Conservation (phyloP, 1,140 invertebrate genomes). For the Meloidogyne hapla region DNA sequence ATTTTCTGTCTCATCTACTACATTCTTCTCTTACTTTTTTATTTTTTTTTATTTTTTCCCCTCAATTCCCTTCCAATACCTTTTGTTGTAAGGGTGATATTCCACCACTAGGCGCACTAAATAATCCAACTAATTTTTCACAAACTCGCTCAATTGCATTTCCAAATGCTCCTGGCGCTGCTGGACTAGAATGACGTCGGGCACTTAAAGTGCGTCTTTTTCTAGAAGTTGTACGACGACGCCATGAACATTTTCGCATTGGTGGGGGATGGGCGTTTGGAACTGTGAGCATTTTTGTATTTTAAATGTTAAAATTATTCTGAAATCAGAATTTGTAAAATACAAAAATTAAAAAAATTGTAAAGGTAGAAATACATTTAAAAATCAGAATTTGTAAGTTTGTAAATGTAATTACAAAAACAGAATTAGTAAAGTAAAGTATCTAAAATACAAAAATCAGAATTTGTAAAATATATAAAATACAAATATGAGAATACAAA, state of each 20-base stretch:
- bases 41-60: neutral
- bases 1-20: neutral
- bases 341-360: too few species aligned
- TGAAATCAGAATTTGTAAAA: neutral
- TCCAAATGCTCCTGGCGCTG: conserved; percentile 8
- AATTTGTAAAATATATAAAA: too few species aligned
- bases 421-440: neutral
- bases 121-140: conserved; percentile 8
- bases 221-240: conserved; percentile 1
- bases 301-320: neutral
- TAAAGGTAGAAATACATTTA: too few species aligned
- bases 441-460: too few species aligned
- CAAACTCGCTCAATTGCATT: conserved; percentile 16
- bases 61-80: neutral
- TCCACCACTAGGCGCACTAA: neutral
- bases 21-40: neutral
- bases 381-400: neutral
- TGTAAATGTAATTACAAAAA: neutral
- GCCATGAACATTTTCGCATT: neutral
- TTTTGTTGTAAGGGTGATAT: neutral
- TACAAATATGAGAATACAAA: too few species aligned
- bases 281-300: neutral
- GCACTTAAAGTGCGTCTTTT: neutral
- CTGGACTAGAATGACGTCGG: conserved; percentile 23
- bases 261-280: neutral